A percentile compares a stretch with the other conserved stretches of the same genome.
Conservation (phyloP, 53 echinoderm and acorn worm species). For the Arbacia lixula region DNA sequence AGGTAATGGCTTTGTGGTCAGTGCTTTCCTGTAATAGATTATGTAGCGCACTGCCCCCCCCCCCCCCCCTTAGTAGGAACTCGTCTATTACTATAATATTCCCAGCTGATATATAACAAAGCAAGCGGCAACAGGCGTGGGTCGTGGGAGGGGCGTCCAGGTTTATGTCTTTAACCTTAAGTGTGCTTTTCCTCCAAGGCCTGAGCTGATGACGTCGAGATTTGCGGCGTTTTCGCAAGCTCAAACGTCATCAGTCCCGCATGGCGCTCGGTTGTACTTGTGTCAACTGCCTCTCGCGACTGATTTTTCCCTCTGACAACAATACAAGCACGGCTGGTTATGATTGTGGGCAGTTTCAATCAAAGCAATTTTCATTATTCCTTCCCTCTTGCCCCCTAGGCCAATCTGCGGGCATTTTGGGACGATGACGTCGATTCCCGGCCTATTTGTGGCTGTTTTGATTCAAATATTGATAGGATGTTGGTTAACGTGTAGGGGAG, state of each 20-base stretch:
- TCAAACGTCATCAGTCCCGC: conserved; percentile 20
- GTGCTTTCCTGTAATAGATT: conserved; percentile 19
- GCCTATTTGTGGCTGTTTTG: conserved; percentile 15
- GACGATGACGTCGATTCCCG: no score
- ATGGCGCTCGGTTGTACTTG: no score
- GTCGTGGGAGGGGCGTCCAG: no score
- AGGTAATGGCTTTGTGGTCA: conserved; percentile 29
- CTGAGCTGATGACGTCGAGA: conserved; percentile 13
- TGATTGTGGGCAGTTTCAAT: no score
- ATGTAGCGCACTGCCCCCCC: neutral
- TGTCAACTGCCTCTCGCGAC: neutral
- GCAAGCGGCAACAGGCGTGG: no score
- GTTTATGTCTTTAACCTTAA: conserved; percentile 10
- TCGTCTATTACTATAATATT: neutral
- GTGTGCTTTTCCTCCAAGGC: conserved; percentile 16
- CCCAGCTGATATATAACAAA: neutral
- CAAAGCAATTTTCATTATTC: no score
- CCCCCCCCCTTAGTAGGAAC: conserved; percentile 2
- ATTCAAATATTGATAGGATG: conserved; percentile 19
- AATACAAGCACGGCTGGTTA: neutral
- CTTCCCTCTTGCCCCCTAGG: no score
- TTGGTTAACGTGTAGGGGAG: conserved; percentile 22
- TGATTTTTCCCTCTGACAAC: neutral
- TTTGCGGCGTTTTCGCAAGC: conserved; percentile 7
- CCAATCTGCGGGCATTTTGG: no score